Evolutionary conservation across 2,113 vertebrate genomes (phyloP), one percentile per base, ranked within the genome.

Genomic region (Pitta sordida): DNA sequence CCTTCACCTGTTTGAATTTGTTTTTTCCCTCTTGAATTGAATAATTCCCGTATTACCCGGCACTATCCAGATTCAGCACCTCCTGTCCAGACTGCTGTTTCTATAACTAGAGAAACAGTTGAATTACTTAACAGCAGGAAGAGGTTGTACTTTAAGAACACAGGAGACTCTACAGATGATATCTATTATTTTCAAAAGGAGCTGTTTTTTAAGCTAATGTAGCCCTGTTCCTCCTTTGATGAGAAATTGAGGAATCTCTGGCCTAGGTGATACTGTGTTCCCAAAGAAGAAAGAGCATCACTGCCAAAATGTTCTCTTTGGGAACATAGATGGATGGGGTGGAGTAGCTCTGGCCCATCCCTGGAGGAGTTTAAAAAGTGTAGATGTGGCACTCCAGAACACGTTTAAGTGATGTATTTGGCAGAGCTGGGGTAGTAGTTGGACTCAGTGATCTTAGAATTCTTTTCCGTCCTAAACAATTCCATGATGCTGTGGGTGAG

Each of bases 241-340:
- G 43, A 36, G 51, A 81, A 87, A 34, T 0, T 58, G 48, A 34
- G 65, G 36, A 85, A 34, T 41, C 29, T 58, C 32, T 76, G 52
- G 29, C 44, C 26, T 34, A 4, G 0, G 1, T 63, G 20, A 4
- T 29, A 9, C 41, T n/a, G n/a, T n/a, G n/a, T n/a, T 12, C 9
- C 44, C 3, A 4, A 11, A 73, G 59, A 49, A 63, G 48, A 39
- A n/a, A 2, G 76, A 70, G 15, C 30, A 36, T 68, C 32, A 36
- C 43, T 71, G 51, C 46, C 79, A 12, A 5, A 12, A 15, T 15
- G 5, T 51, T 4, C 18, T 44, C 15, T 9, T 20, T 34, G 41
- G 65, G 43, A 65, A 44, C 1, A 1, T 2, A 18, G 21, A 14
- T 49, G 39, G 64, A 26, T 2, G 34, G 6, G 8, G 13, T 0